Evolutionary conservation across 2,113 vertebrate species (phyloP).

Genomic region (Phocoena sinus): DNA sequence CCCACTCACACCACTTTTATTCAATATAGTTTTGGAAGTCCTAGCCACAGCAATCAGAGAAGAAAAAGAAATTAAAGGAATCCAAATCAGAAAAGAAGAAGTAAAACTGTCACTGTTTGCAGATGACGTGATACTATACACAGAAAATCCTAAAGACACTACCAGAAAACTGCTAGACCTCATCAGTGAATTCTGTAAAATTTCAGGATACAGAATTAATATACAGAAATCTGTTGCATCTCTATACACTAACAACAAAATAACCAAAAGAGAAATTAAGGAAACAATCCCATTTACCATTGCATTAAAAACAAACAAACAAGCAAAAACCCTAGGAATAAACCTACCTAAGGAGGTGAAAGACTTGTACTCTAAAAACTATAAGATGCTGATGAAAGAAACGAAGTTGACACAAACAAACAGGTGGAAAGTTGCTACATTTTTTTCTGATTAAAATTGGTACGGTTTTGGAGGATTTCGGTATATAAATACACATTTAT

Average conservation of each 20-base stretch:
- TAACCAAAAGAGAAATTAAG: neutral
- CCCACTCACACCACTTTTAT: neutral
- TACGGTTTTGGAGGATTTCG: neutral
- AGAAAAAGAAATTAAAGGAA: neutral
- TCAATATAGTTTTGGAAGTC: neutral
- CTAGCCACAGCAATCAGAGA: neutral
- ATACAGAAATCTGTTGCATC: neutral
- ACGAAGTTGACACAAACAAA: neutral
- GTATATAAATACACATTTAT: neutral
- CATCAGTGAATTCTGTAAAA: neutral
- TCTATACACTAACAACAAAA: neutral
- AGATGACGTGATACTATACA: neutral
- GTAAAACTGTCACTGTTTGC: neutral
- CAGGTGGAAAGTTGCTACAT: neutral
- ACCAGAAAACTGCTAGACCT: neutral
- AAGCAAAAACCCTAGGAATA: neutral
- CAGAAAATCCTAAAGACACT: neutral
- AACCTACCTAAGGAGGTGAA: neutral
- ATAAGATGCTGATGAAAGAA: neutral
- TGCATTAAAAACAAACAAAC: neutral
- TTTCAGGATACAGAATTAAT: neutral
- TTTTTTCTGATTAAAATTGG: neutral
- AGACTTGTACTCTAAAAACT: neutral
- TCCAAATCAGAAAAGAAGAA: neutral
- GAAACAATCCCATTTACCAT: rapidly evolving